Evolutionary conservation across 2,888 invertebrate species (phyloP).

Genomic region (Halocaridina rubra): DNA sequence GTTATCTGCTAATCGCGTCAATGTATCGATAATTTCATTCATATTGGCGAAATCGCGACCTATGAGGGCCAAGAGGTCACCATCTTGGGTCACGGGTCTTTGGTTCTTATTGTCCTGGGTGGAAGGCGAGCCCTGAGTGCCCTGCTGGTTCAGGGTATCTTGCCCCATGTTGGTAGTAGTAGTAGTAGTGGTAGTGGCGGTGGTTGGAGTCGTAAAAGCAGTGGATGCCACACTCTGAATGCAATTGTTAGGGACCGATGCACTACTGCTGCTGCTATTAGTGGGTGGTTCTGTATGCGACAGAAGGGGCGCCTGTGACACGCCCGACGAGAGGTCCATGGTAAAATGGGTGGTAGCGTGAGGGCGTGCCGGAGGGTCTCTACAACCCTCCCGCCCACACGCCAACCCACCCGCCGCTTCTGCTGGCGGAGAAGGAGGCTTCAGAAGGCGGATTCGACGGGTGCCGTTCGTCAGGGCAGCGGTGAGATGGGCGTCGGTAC

Average conservation of each 20-base stretch:
- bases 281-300: not conserved
- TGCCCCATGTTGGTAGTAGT: conserved; percentile 41
- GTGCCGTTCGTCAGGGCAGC: conserved; percentile 48
- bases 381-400: conserved; percentile 49
- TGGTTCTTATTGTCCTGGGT: conserved; percentile 28
- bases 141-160: conserved; percentile 12
- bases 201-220: too few species aligned
- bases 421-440: conserved; percentile 29
- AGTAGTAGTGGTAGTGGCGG: too few species aligned
- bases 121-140: conserved; percentile 20
- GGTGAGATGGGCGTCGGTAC: conserved; percentile 51
- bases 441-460: conserved; percentile 27
- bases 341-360: conserved; percentile 52
- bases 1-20: conserved; percentile 33
- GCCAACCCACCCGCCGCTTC: conserved; percentile 47
- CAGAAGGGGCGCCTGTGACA: not conserved
- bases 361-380: conserved; percentile 48
- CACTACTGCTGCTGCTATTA: not conserved
- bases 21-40: conserved; percentile 50
- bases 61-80: conserved; percentile 50
- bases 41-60: conserved; percentile 44
- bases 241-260: too few species aligned
- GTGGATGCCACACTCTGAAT: too few species aligned
- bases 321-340: conserved; percentile 52
- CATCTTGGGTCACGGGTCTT: conserved; percentile 37